Percentiles rank a stretch among this genome's conserved stretches.
These are phyloP conservation scores for Drosophila mojavensis DNA, from an alignment of 1,140 invertebrate species.

Conservation along the genomic window DNA sequence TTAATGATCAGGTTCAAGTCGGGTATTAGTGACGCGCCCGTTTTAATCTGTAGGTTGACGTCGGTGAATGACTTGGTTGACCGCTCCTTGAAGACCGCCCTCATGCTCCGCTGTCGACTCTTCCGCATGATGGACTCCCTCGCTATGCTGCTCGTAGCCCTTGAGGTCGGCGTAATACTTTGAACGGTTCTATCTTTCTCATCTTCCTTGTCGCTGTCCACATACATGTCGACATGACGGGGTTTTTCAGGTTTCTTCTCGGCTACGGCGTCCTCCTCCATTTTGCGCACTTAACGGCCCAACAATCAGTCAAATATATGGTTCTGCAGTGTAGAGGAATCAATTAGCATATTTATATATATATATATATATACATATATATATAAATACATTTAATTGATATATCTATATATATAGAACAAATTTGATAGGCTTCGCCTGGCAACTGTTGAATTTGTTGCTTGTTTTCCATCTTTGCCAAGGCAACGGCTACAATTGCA, in stretches of 20 bases:
- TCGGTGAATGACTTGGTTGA: neutral
- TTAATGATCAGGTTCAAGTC: slow-evolving; percentile 64
- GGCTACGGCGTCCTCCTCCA: no score
- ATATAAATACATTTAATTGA: slow-evolving; percentile 29
- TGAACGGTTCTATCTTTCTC: no score
- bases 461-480: slow-evolving; percentile 29
- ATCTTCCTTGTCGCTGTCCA: no score
- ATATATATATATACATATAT: neutral
- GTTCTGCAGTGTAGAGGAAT: neutral
- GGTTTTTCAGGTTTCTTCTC: no score
- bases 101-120: neutral
- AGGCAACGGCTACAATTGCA: slow-evolving; percentile 13
- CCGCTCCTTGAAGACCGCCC: neutral
- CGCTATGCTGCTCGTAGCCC: no score
- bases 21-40: slow-evolving; percentile 75
- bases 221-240: no score
- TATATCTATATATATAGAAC: neutral
- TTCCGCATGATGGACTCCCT: neutral
- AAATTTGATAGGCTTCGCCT: slow-evolving; percentile 49
- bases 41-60: slow-evolving; percentile 51
- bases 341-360: neutral
- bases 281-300: neutral
- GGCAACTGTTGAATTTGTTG: slow-evolving; percentile 49
- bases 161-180: no score
- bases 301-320: slow-evolving; percentile 1